Conservation (phyloP, 2,888 invertebrate genomes). For the Cylindroiulus punctatus region DNA sequence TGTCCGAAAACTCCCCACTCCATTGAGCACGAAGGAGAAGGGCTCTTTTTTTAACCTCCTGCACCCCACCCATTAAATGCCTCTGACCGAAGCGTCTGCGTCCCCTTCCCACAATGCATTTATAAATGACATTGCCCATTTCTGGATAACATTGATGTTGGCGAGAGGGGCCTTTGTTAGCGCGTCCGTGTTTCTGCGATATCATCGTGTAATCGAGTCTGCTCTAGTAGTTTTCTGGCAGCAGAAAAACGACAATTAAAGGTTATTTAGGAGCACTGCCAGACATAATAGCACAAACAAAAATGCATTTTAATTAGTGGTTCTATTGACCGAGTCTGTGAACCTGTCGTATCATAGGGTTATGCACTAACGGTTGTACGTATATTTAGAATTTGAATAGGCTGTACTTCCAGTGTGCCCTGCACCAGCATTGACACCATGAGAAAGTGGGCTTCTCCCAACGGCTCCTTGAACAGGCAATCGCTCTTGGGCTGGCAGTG, state of each 20-base stretch:
- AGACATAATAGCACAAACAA: background rate
- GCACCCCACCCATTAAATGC: slow-evolving; percentile 46
- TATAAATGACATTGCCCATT: slow-evolving; percentile 47
- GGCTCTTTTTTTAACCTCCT: slow-evolving; percentile 46
- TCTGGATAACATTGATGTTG: background rate
- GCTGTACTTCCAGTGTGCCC: too few species aligned
- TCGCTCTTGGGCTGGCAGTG: too few species aligned
- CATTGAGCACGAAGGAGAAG: slow-evolving; percentile 42
- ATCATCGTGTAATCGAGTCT: slow-evolving; percentile 11
- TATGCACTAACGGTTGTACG: too few species aligned
- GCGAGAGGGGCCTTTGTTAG: slow-evolving; percentile 9
- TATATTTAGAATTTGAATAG: too few species aligned
- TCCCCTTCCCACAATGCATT: slow-evolving; percentile 42
- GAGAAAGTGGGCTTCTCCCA: too few species aligned
- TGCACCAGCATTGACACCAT: too few species aligned
- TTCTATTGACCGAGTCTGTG: background rate
- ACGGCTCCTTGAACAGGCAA: too few species aligned
- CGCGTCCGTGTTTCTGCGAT: slow-evolving; percentile 5
- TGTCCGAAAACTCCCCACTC: slow-evolving; percentile 42
- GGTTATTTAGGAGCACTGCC: background rate
- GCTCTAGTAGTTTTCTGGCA: background rate
- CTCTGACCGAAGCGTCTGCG: slow-evolving; percentile 13
- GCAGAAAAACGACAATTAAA: background rate
- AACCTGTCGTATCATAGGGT: too few species aligned
- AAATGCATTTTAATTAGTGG: background rate